phyloP scores from a whole-genome alignment of 2,888 invertebrate genomes.

The Pterostichus niger region DNA sequence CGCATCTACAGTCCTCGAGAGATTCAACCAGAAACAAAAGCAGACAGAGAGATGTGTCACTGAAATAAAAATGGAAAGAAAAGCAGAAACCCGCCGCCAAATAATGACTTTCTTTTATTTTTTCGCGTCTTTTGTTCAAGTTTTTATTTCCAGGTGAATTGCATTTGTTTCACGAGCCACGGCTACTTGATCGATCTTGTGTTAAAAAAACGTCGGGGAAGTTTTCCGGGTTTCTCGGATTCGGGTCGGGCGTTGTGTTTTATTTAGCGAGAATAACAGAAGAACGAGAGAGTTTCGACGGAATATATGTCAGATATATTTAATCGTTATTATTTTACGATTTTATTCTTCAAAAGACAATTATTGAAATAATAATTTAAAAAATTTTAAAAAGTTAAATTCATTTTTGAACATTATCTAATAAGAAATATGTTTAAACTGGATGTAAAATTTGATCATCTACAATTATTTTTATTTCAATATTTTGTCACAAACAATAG shows the following conservation, averaged over 20 bases:
- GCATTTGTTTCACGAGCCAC: slow-evolving; percentile 50
- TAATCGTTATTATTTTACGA: slow-evolving; percentile 37
- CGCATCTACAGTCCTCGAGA: neutral
- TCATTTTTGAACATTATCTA: too few species aligned
- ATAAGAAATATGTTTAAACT: too few species aligned
- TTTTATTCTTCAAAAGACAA: neutral
- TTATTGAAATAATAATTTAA: too few species aligned
- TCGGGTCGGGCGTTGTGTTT: slow-evolving; percentile 6
- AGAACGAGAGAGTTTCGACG: neutral
- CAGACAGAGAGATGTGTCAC: slow-evolving; percentile 5
- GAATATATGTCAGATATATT: slow-evolving; percentile 27
- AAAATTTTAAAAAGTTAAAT: too few species aligned
- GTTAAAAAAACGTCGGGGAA: neutral
- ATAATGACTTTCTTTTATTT: slow-evolving; percentile 59
- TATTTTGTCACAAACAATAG: too few species aligned
- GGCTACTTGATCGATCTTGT: slow-evolving; percentile 42
- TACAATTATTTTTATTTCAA: too few species aligned
- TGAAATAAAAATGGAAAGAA: slow-evolving; percentile 29
- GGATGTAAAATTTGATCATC: too few species aligned
- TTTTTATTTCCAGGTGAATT: slow-evolving; percentile 61
- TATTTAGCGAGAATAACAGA: slow-evolving; percentile 24
- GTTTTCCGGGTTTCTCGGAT: slow-evolving; percentile 17
- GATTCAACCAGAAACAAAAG: neutral
- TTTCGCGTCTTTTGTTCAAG: slow-evolving; percentile 42
- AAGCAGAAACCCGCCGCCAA: slow-evolving; percentile 7